A percentile compares a stretch with the other conserved stretches of the same genome.
These are phyloP conservation scores for Serripes groenlandicus DNA, from an alignment of 2,888 invertebrate genomes.

Conservation along the genomic window DNA sequence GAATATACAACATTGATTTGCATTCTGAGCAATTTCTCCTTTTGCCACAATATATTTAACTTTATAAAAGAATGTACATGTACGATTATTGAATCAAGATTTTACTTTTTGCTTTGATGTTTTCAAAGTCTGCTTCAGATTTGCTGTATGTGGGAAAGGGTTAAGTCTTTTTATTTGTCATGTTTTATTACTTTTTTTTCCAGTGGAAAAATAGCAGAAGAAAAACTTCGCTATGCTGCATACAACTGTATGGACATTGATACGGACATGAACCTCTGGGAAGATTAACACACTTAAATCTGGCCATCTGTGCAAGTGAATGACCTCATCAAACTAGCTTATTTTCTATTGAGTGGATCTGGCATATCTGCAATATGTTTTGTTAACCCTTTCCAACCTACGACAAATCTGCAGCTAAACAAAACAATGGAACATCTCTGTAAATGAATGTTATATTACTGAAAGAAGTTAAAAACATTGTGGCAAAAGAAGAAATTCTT, in stretches of 20 bases:
- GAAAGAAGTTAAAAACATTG: no score
- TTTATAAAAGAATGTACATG: no score
- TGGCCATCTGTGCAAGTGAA: not conserved
- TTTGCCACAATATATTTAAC: not conserved
- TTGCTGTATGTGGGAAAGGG: not conserved
- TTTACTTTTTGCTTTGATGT: not conserved
- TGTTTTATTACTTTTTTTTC: conserved; percentile 23
- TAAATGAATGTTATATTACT: no score
- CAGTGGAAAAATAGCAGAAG: conserved; percentile 85
- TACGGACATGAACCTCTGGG: conserved; percentile 84
- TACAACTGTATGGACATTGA: conserved; percentile 86
- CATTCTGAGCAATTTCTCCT: not conserved
- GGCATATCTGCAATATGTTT: no score
- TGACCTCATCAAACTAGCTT: not conserved
- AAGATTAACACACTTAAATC: conserved; percentile 62
- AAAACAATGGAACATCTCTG: no score
- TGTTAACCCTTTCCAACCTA: no score
- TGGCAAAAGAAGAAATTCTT: no score
- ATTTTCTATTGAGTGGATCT: no score
- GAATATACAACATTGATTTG: no score
- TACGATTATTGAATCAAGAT: no score
- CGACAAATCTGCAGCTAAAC: no score
- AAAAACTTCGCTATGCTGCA: conserved; percentile 86
- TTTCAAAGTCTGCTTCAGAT: not conserved
- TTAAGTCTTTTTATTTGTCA: no score